A percentile compares a stretch with the other conserved stretches of the same genome.
Conservation (phyloP, 2,888 invertebrate species). For the Melinopterus prodromus region DNA sequence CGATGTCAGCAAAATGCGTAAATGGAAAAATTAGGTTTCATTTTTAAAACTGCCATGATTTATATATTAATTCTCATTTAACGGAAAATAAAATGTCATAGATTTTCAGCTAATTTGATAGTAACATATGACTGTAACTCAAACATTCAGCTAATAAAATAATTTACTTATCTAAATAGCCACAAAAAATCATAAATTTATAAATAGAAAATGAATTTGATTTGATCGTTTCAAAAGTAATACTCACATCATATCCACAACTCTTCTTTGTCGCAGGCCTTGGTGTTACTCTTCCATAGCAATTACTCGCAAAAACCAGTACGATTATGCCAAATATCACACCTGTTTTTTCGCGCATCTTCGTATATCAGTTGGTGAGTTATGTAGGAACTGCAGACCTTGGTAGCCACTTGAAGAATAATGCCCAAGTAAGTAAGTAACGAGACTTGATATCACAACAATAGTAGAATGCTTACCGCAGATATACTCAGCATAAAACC, state of each 20-base stretch:
- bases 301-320: not conserved
- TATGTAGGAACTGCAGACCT: not conserved
- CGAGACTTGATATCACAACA: not conserved
- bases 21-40: not conserved
- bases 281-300: not conserved
- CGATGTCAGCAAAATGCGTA: not conserved
- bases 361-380: not conserved
- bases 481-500: not conserved
- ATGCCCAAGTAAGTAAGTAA: not conserved
- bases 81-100: too few relatives aligned
- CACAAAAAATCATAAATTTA: too few relatives aligned
- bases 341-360: not conserved
- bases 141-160: too few relatives aligned
- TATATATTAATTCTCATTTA: too few relatives aligned
- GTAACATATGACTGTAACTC: too few relatives aligned
- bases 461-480: not conserved
- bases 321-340: not conserved
- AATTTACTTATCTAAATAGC: too few relatives aligned
- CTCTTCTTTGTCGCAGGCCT: not conserved
- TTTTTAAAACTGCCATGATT: too few relatives aligned
- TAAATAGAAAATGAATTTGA: too few relatives aligned
- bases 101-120: too few relatives aligned
- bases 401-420: not conserved
- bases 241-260: not conserved
- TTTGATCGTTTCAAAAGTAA: not conserved